A percentile compares a stretch with the other conserved stretches of the same genome.
Evolutionary conservation across 2,888 invertebrate genomes (phyloP).

Genomic region (Drosophila neoperkinsi): DNA sequence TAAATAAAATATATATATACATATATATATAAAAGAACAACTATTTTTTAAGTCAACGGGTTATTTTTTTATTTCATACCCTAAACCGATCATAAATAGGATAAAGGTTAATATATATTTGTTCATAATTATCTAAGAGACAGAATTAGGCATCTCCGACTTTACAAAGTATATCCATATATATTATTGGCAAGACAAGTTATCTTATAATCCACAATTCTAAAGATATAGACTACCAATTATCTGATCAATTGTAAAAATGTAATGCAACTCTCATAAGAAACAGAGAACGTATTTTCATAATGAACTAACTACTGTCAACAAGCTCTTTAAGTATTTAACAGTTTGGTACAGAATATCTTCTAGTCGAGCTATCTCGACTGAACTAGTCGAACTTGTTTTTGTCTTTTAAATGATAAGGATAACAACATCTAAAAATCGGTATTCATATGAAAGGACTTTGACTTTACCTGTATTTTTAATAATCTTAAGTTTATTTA

Average conservation of each 20-base stretch:
- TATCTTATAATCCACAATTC: background rate
- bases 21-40: background rate
- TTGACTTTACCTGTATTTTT: background rate
- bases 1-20: background rate
- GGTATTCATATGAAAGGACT: background rate
- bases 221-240: background rate
- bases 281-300: background rate
- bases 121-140: rapidly evolving
- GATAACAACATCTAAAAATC: background rate
- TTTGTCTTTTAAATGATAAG: background rate
- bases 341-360: background rate
- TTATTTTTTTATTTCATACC: background rate
- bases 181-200: background rate
- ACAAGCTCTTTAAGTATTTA: background rate
- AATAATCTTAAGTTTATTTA: background rate
- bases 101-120: background rate
- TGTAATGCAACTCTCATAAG: rapidly evolving
- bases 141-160: background rate
- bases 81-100: background rate
- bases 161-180: background rate
- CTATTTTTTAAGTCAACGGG: background rate
- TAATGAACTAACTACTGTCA: rapidly evolving
- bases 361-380: background rate
- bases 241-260: background rate
- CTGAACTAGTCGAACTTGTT: background rate